These are phyloP conservation scores for Menidia menidia DNA, from an alignment of 2,797 vertebrate species.

Conservation along the genomic window DNA sequence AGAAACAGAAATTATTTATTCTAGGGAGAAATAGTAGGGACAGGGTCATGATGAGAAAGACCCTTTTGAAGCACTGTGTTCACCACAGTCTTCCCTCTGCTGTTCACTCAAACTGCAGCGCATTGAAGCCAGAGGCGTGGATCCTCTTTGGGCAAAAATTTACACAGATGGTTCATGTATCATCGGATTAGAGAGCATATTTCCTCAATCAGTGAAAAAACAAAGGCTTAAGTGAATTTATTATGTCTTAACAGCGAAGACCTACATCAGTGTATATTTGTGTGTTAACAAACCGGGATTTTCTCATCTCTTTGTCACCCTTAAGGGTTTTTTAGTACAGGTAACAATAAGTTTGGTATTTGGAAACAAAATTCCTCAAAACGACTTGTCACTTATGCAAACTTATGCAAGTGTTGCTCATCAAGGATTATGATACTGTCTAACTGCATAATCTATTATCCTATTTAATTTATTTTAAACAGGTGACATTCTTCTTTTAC, in stretches of 20 bases:
- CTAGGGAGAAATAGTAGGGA: constrained; percentile 46
- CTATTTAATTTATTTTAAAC: no score
- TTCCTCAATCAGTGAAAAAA: constrained; percentile 78
- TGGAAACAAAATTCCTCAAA: constrained; percentile 48
- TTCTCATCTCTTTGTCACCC: constrained; percentile 19
- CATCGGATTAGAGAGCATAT: constrained; percentile 79
- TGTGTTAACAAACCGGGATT: constrained; percentile 54
- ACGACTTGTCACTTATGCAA: constrained; percentile 11
- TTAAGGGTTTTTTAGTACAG: constrained; percentile 31
- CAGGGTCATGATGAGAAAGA: constrained; percentile 54
- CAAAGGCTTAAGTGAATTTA: constrained; percentile 75
- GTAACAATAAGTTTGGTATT: constrained; percentile 45
- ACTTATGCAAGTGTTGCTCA: no score
- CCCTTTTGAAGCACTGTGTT: constrained; percentile 36
- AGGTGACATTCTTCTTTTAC: no score
- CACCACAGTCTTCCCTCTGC: constrained; percentile 42
- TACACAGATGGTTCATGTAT: constrained; percentile 86
- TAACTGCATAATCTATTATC: no score
- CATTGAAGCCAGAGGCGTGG: constrained; percentile 55
- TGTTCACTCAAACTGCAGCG: constrained; percentile 57
- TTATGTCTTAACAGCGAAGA: constrained; percentile 81
- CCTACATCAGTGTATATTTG: constrained; percentile 80
- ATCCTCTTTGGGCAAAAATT: constrained; percentile 70
- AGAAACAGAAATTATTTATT: constrained; percentile 68
- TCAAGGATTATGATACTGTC: no score